These are phyloP conservation scores for Myiozetetes cayanensis DNA, from an alignment of 2,113 vertebrate genomes.

Conservation along the genomic window DNA sequence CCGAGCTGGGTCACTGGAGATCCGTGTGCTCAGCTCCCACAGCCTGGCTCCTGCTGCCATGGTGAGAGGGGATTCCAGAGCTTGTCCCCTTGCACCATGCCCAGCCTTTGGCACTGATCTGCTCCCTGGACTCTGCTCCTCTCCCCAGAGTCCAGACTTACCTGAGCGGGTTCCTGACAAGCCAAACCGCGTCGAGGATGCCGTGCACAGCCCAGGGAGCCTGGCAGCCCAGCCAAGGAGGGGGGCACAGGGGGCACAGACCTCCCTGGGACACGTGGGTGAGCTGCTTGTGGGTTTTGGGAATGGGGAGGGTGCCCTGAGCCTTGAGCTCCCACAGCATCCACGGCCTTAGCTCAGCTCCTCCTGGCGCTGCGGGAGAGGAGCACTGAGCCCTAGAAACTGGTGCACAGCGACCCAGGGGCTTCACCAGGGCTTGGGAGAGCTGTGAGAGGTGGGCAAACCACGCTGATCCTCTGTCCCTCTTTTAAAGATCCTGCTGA, in stretches of 20 bases:
- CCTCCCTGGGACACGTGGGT: conserved; percentile 41
- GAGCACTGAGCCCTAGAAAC: accelerated
- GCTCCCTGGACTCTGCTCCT: neutral
- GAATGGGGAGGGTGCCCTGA: neutral
- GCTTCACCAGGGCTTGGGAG: neutral
- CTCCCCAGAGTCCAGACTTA: conserved; percentile 61
- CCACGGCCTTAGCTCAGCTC: neutral
- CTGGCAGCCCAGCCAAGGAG: neutral
- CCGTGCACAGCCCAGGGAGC: neutral
- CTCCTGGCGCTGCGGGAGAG: accelerated
- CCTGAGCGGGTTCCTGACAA: conserved; percentile 42
- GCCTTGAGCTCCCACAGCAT: neutral
- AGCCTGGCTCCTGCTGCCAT: neutral
- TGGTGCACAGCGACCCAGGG: accelerated
- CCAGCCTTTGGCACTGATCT: neutral
- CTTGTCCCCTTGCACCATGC: accelerated
- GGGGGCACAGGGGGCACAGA: neutral
- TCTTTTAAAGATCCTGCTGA: neutral
- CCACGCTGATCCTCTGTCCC: neutral
- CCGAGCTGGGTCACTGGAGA: neutral
- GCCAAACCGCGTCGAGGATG: neutral
- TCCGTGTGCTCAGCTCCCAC: accelerated
- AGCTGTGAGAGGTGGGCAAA: accelerated
- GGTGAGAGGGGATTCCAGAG: conserved; percentile 49
- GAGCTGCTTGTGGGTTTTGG: neutral